Conservation (phyloP, 2,113 vertebrate genomes). For the Coturnix japonica region DNA sequence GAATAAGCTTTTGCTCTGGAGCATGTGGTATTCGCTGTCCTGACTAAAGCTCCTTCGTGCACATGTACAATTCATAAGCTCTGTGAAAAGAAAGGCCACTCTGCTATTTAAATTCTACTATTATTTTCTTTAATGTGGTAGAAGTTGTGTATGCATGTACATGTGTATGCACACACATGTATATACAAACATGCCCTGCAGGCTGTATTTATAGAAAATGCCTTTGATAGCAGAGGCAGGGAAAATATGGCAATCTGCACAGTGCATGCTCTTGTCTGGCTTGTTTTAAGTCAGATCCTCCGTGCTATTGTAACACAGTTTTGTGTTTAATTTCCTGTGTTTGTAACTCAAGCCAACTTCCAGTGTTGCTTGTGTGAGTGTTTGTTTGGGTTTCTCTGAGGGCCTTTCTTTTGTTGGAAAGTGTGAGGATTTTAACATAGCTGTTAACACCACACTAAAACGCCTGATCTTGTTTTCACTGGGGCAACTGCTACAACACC, state of each 20-base stretch:
- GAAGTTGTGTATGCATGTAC: neutral
- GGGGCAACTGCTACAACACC: conserved; percentile 43
- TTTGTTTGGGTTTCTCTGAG: conserved; percentile 71
- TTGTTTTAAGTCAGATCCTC: conserved; percentile 54
- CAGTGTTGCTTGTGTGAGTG: conserved; percentile 65
- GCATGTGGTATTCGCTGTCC: neutral
- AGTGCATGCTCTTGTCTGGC: conserved; percentile 49
- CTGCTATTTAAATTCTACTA: neutral
- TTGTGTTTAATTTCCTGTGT: conserved; percentile 78
- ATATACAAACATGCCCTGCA: neutral
- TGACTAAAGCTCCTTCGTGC: neutral
- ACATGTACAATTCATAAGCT: neutral
- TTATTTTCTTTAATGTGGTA: neutral
- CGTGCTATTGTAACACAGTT: conserved; percentile 67
- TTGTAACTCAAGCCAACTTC: conserved; percentile 70
- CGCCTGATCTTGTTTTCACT: conserved; percentile 46
- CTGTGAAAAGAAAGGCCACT: neutral
- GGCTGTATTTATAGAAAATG: neutral
- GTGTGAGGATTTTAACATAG: conserved; percentile 70
- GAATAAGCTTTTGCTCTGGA: neutral
- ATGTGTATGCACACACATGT: neutral
- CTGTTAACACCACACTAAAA: conserved; percentile 63
- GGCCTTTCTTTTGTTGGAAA: conserved; percentile 70
- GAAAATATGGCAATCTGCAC: conserved; percentile 10
- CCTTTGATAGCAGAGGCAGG: neutral